Evolutionary conservation across 2,888 invertebrate species (phyloP).

Genomic region (Tillus elongatus): DNA sequence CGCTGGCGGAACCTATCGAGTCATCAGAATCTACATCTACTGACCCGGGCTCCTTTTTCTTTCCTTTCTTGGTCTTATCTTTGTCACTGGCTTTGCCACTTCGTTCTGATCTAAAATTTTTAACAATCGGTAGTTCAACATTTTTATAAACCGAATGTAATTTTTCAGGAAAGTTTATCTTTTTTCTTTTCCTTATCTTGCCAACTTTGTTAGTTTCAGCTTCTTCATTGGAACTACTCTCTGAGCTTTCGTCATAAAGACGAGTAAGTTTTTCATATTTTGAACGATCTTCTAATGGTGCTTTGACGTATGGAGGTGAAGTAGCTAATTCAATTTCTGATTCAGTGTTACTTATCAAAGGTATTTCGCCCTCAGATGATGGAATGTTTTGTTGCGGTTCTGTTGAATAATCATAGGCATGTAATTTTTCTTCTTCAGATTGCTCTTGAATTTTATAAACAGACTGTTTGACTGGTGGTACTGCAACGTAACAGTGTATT

Average conservation of each 20-base stretch:
- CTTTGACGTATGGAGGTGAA: constrained; percentile 49
- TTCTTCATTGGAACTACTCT: constrained; percentile 44
- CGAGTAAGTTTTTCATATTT: constrained; percentile 68
- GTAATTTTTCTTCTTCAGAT: constrained; percentile 22
- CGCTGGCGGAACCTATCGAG: constrained; percentile 65
- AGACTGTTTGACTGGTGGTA: background rate
- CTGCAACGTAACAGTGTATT: too few species aligned
- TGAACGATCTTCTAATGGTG: constrained; percentile 60
- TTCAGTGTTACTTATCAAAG: constrained; percentile 36
- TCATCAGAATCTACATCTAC: constrained; percentile 51
- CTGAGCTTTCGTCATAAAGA: constrained; percentile 46
- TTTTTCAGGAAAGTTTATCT: constrained; percentile 46
- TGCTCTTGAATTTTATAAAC: constrained; percentile 24
- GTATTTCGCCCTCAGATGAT: constrained; percentile 40
- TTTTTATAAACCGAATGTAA: constrained; percentile 47
- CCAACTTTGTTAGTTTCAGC: constrained; percentile 40
- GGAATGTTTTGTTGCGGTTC: constrained; percentile 19
- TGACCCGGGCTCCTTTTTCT: constrained; percentile 21
- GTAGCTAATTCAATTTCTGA: constrained; percentile 30
- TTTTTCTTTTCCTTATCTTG: constrained; percentile 36
- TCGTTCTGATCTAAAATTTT: constrained; percentile 44
- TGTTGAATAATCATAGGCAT: constrained; percentile 33
- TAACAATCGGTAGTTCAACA: constrained; percentile 42
- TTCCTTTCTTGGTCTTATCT: constrained; percentile 31
- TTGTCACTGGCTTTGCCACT: constrained; percentile 28